Base-by-base conservation (phyloP, 2,888 invertebrate species). In the Plutella xylostella region DNA sequence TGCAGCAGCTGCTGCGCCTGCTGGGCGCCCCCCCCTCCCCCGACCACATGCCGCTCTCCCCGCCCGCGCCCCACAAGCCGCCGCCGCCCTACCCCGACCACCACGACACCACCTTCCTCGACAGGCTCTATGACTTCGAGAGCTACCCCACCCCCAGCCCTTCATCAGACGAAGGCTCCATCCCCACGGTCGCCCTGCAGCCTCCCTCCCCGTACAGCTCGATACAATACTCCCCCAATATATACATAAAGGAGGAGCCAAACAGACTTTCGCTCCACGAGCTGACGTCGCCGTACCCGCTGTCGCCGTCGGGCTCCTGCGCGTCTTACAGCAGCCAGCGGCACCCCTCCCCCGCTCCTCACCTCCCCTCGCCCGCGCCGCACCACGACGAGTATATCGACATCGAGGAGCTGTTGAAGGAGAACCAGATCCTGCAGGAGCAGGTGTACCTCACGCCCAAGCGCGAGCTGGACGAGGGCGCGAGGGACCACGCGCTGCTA, bases 401-500 rank as follows among this genome's bases (percentile, higher is more conserved):
- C 52, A 87, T 89, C 45, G 86, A 87, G 51, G 87, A 86, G 53
- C 68, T 88, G 21, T 61, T 88, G 39, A 85, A 86, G 68, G 86
- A 85, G 52, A 86, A 86, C 55, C 86, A 85, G 55, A 80, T 83
- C 47, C 56, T 80, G 12, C 85, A 85, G 68, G 85, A 85, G 48
- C 77, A 73, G 12, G 66, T 52, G 58, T 79, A 68, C 54, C 57
- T 83, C 46, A 80, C 78, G 45, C 87, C 88, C 43, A 88, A 88
- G 65, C 70, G 86, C 47, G 88, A 88, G 61, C 67, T 82, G 1
- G 85, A 80, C 50, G 79, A 82, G 48, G n/a, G n/a, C n/a, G 85
- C 85, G 7, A 85, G 89, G 59, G 89, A 92, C 65, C 92, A 94
- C 72, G 89, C 91, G 61, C 76, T 94, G 43, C 69, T 95, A 46